A percentile compares a stretch with the other conserved stretches of the same genome.
Evolutionary conservation across 2,797 vertebrate genomes (phyloP).

Genomic region (Periophthalmus magnuspinnatus): DNA sequence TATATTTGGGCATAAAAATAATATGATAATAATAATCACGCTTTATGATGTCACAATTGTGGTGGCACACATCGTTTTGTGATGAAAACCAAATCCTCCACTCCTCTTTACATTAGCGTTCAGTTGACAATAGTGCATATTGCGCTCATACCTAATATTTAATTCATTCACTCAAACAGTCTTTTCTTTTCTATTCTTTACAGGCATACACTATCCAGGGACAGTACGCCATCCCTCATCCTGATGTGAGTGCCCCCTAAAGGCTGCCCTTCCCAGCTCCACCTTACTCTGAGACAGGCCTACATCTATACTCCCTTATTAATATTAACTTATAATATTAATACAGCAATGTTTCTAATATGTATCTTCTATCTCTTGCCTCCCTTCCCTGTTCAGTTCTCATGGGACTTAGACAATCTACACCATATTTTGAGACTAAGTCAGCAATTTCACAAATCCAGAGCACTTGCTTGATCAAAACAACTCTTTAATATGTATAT

Average conservation of each 20-base stretch:
- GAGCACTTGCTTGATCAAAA: background rate
- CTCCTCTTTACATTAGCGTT: constrained; percentile 9
- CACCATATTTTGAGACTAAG: background rate
- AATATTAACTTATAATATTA: constrained; percentile 96
- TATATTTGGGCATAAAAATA: no score
- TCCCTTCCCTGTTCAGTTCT: constrained; percentile 67
- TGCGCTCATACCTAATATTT: background rate
- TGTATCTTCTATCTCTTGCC: constrained; percentile 76
- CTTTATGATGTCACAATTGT: no score
- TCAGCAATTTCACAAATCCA: background rate
- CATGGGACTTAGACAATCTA: constrained; percentile 86
- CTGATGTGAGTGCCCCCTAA: constrained; percentile 88
- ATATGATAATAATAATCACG: no score
- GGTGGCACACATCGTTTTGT: no score
- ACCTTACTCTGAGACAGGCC: constrained; percentile 45
- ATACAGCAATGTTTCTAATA: constrained; percentile 72
- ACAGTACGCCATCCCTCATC: constrained; percentile 98
- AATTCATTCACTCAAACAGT: background rate
- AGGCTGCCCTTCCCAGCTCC: constrained; percentile 45
- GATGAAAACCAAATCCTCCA: background rate
- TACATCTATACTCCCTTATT: constrained; percentile 78
- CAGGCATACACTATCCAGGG: constrained; percentile 99
- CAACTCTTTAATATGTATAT: no score
- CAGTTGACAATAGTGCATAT: constrained; percentile 4
- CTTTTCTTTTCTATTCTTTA: constrained; percentile 51